These are phyloP conservation scores for Cichlasoma orientale DNA, from an alignment of 2,797 vertebrate species.

Conservation along the genomic window DNA sequence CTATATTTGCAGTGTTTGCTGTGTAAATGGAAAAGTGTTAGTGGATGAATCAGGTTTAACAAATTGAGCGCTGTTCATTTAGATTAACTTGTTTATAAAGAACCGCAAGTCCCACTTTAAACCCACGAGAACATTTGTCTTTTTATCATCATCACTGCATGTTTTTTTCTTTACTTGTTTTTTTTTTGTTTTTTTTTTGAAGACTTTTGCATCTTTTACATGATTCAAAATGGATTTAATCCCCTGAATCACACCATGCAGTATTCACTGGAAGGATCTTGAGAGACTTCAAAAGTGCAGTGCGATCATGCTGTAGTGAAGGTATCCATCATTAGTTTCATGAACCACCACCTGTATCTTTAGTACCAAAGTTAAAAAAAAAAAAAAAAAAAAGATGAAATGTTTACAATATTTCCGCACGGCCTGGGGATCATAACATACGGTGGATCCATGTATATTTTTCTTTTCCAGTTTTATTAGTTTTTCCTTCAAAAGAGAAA, in stretches of 20 bases:
- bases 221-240: conserved; percentile 43
- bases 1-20: conserved; percentile 98
- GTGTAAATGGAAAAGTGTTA: conserved; percentile 83
- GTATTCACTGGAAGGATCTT: conserved; percentile 58
- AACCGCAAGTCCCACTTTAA: conserved; percentile 72
- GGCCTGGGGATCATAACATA: conserved; percentile 50
- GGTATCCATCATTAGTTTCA: conserved; percentile 48
- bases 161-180: conserved; percentile 21
- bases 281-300: conserved; percentile 37
- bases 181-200: conserved; percentile 18
- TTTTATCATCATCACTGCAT: conserved; percentile 56
- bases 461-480: conserved; percentile 13
- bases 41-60: conserved; percentile 88
- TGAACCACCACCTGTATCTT: conserved; percentile 64
- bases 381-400: conserved; percentile 65
- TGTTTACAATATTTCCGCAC: conserved; percentile 79
- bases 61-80: conserved; percentile 79
- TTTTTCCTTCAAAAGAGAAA: conserved; percentile 29
- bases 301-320: conserved; percentile 41
- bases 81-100: conserved; percentile 73
- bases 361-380: conserved; percentile 75
- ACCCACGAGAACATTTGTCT: conserved; percentile 71
- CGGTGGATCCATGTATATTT: conserved; percentile 27
- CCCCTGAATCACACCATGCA: conserved; percentile 64
- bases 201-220: conserved; percentile 37